Base-by-base conservation (phyloP, 2,888 invertebrate species). In the Phyllotreta striolata region DNA sequence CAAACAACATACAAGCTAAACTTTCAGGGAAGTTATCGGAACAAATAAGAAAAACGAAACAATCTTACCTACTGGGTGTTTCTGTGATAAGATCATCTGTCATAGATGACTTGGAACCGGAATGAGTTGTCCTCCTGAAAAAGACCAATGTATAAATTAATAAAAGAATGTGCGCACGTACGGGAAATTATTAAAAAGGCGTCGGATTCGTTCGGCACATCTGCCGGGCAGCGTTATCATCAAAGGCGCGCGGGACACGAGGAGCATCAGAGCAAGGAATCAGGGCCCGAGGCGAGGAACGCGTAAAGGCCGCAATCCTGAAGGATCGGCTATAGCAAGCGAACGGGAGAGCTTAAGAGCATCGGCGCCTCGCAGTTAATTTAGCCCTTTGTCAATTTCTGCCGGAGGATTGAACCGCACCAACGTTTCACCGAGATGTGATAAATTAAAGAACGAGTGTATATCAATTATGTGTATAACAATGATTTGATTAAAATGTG, bases 81-180 rank as follows among this genome's bases (percentile, higher is more conserved):
- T 74, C 76, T 60, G 72, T 75, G 67, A 73, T 72, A 70, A 76
- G 72, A 66, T 76, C 79, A 74, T 77, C 73, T 73, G 76, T 77
- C 74, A 75, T 74, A 69, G 70, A 70, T 66, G 70, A 67, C 67
- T 73, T 72, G 10, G 71, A 66, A 51, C 75, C 71, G 65, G 72
- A 69, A 64, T 72, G 73, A 68, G 74, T 24, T 24, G 24, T 74
- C 68, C 77, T 74, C 71, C 79, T 79, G 73, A 8, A 79, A 71
- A 65, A 14, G n/a, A 38, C 5, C 14, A 37, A 14, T 43, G 10
- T 43, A 37, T n/a, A n/a, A n/a, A n/a, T n/a, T n/a, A n/a, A n/a
- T n/a, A n/a, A n/a, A n/a, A n/a, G n/a, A n/a, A n/a, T n/a, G n/a
- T n/a, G n/a, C n/a, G n/a, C n/a, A n/a, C n/a, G 10, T 9, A 34